phyloP scores from a whole-genome alignment of 2,113 vertebrate species.

The Nipponia nippon region DNA sequence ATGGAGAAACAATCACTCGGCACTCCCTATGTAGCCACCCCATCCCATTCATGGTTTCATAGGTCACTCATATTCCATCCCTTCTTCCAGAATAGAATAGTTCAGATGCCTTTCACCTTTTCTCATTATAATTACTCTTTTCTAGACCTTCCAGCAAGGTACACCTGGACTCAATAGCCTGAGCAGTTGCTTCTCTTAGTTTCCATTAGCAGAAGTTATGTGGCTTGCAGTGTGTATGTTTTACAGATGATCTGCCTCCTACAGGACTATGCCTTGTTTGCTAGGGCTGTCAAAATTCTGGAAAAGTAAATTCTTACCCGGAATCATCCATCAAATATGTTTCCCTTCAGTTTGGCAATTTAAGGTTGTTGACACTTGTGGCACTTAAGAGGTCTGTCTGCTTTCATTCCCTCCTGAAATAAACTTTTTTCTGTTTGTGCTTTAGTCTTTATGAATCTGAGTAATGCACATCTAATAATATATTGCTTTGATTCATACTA shows the following conservation, averaged over 20 bases:
- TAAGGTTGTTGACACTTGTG: background rate
- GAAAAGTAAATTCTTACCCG: background rate
- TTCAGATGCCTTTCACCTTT: background rate
- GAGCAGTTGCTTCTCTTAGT: background rate
- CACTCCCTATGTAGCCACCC: fast-evolving
- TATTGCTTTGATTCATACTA: background rate
- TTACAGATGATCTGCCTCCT: background rate
- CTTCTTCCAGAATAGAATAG: background rate
- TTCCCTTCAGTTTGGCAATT: background rate
- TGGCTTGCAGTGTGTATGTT: background rate
- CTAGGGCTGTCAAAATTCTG: background rate
- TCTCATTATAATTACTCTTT: background rate
- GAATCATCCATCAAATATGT: background rate
- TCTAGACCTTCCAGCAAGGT: background rate
- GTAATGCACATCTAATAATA: background rate
- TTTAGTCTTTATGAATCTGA: background rate
- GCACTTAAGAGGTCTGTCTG: background rate
- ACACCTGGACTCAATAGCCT: background rate
- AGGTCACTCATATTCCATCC: background rate
- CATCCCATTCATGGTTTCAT: background rate
- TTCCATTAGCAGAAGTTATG: background rate
- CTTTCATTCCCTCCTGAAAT: background rate
- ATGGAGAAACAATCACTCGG: background rate
- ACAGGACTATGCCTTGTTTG: background rate
- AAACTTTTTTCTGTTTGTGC: background rate